phyloP scores from a whole-genome alignment of 2,888 invertebrate species.

The Habroteleia sp. region DNA sequence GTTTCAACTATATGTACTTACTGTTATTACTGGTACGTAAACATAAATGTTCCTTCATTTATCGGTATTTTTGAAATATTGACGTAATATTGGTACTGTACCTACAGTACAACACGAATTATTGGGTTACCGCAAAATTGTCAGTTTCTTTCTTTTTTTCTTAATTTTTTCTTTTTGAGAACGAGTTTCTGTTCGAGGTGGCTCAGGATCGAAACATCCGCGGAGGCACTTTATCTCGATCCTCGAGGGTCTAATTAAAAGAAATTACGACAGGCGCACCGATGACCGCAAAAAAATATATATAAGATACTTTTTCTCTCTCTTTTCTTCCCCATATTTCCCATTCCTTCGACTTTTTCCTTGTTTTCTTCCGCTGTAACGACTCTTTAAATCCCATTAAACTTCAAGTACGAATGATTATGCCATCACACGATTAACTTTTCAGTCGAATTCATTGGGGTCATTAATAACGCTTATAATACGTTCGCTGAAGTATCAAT shows the following conservation, averaged over 20 bases:
- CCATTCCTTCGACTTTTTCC: conserved; percentile 2
- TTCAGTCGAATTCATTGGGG: conserved; percentile 51
- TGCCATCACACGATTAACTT: conserved; percentile 61
- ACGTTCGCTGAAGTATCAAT: conserved; percentile 58
- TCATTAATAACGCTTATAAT: conserved; percentile 57
- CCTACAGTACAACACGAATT: conserved; percentile 7
- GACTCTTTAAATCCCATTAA: conserved; percentile 60
- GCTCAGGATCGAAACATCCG: conserved; percentile 51
- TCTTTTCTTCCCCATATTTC: conserved; percentile 2
- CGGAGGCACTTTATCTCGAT: conserved; percentile 61
- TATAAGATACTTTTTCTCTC: conserved; percentile 26
- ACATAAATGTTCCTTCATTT: no score
- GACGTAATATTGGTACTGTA: background rate
- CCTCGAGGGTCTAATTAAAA: conserved; percentile 64
- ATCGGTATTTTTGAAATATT: background rate
- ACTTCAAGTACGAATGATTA: conserved; percentile 54
- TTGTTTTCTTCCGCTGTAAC: conserved; percentile 43
- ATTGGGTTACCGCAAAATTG: conserved; percentile 33
- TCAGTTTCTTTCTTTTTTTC: conserved; percentile 29
- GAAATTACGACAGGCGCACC: conserved; percentile 59
- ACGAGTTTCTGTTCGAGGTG: conserved; percentile 37
- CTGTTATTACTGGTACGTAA: no score
- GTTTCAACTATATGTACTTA: no score
- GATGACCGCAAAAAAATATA: conserved; percentile 60
- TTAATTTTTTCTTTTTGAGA: conserved; percentile 49